phyloP scores from a whole-genome alignment of 2,797 vertebrate genomes.

The Sandelia bainsii region DNA sequence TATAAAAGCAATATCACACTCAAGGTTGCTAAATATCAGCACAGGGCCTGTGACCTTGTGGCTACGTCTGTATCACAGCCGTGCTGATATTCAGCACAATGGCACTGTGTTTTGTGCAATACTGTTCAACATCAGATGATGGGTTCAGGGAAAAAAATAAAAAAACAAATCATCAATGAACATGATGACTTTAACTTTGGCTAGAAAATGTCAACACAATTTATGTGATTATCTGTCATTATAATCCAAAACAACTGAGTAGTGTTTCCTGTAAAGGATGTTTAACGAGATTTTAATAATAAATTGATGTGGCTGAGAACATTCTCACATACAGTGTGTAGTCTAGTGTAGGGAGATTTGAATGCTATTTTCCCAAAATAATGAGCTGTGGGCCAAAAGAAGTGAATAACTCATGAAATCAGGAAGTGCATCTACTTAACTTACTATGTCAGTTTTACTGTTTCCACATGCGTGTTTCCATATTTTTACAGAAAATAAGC shows the following conservation, averaged over 20 bases:
- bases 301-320: slow-evolving; percentile 14
- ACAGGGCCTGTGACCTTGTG: too few species aligned
- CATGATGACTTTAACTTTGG: not conserved
- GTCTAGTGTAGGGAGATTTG: not conserved
- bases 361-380: not conserved
- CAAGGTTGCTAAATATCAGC: too few species aligned
- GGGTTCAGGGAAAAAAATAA: too few species aligned
- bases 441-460: not conserved
- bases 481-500: not conserved
- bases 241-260: not conserved
- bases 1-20: too few species aligned
- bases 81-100: too few species aligned
- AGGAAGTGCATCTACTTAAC: not conserved
- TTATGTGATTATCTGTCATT: slow-evolving; percentile 3
- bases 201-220: slow-evolving; percentile 4
- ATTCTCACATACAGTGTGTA: not conserved
- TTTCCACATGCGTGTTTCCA: too few species aligned
- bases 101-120: too few species aligned
- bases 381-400: not conserved
- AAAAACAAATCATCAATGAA: too few species aligned
- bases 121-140: too few species aligned
- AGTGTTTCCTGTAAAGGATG: slow-evolving; percentile 9
- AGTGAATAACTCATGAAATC: not conserved
- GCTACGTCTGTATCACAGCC: too few species aligned
- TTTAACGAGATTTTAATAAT: slow-evolving; percentile 26